These are phyloP conservation scores for Luehdorfia chinensis DNA, from an alignment of 1,140 invertebrate species.

Conservation along the genomic window DNA sequence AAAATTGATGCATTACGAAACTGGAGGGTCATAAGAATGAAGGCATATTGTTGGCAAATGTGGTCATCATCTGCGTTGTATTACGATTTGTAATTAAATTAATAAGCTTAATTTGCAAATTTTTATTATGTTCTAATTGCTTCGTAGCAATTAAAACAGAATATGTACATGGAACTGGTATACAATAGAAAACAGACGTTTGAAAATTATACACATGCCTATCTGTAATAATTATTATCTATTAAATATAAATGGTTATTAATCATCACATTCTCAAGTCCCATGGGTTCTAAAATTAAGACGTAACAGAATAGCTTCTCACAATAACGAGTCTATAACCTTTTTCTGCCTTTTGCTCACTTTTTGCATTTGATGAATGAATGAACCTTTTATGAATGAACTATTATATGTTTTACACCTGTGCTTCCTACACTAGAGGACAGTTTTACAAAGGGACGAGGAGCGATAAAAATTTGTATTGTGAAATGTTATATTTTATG, in stretches of 20 bases:
- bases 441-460: background rate
- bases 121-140: too few relatives aligned
- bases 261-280: slow-evolving; percentile 5
- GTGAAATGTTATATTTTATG: slow-evolving; percentile 4
- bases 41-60: too few relatives aligned
- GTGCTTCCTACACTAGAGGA: background rate
- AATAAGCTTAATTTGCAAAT: too few relatives aligned
- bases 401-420: slow-evolving; percentile 7
- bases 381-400: slow-evolving; percentile 13
- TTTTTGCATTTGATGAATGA: slow-evolving; percentile 17
- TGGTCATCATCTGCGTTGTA: too few relatives aligned
- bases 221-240: slow-evolving; percentile 1
- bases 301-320: slow-evolving; percentile 2
- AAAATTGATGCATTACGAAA: too few relatives aligned
- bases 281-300: slow-evolving; percentile 11
- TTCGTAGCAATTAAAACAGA: too few relatives aligned
- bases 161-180: too few relatives aligned
- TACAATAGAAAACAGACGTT: too few relatives aligned
- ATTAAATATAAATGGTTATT: background rate
- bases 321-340: slow-evolving; percentile 11
- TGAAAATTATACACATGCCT: too few relatives aligned
- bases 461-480: slow-evolving; percentile 17
- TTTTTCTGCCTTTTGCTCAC: slow-evolving; percentile 6
- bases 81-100: too few relatives aligned
- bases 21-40: too few relatives aligned